A percentile compares a stretch with the other conserved stretches of the same genome.
Conservation (phyloP, 1,140 invertebrate genomes). For the Cyclina sinensis region DNA sequence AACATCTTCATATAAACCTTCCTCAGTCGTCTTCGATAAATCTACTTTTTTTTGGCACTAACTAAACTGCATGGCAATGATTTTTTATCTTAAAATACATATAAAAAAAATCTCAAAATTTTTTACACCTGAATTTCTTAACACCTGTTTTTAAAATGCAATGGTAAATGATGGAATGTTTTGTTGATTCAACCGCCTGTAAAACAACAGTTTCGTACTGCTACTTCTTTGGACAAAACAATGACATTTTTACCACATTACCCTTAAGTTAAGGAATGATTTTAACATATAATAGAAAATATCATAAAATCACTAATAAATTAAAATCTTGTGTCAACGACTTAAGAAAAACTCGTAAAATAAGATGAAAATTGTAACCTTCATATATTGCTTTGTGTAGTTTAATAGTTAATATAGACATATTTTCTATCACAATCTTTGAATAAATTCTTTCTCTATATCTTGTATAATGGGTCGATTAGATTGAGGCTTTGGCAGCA, state of each 20-base stretch:
- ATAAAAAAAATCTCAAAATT: too few relatives aligned
- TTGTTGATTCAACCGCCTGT: too few relatives aligned
- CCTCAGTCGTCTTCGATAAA: too few relatives aligned
- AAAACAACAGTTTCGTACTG: too few relatives aligned
- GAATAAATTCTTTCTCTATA: conserved; percentile 30
- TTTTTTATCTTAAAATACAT: too few relatives aligned
- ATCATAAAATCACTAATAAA: not conserved
- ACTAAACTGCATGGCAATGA: too few relatives aligned
- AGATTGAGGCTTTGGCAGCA: conserved; percentile 70
- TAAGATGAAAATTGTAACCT: not conserved
- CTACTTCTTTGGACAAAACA: too few relatives aligned
- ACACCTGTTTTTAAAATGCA: not conserved
- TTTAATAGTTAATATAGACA: not conserved
- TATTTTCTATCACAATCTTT: conserved; percentile 59
- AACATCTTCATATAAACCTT: too few relatives aligned
- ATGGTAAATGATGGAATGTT: not conserved
- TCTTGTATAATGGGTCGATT: conserved; percentile 28
- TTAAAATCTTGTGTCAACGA: not conserved
- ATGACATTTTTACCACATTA: too few relatives aligned
- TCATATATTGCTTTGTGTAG: conserved; percentile 20
- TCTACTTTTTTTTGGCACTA: too few relatives aligned
- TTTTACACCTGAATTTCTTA: too few relatives aligned
- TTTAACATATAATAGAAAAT: not conserved
- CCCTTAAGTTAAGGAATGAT: too few relatives aligned
- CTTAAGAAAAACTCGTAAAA: not conserved